Conservation (phyloP, 2,888 invertebrate species). For the Pyrgus malvae region DNA sequence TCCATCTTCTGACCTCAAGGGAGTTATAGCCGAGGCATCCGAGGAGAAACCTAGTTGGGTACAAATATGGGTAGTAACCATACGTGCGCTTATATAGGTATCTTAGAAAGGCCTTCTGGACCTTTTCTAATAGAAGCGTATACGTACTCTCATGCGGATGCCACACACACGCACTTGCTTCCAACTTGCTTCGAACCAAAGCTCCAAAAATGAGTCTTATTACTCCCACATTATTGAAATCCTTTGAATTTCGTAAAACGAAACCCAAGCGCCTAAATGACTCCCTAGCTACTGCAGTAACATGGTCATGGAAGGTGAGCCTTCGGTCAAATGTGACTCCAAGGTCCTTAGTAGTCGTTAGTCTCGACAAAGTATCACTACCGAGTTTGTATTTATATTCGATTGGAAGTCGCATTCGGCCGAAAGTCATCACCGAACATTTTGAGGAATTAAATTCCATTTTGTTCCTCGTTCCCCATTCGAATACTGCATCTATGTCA, state of each 20-base stretch:
- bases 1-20: slow-evolving; percentile 6
- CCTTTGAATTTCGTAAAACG: slow-evolving; percentile 1
- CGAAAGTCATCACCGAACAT: slow-evolving; percentile 15
- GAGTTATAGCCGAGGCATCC: slow-evolving; percentile 18
- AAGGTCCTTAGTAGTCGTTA: background rate
- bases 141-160: background rate
- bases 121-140: background rate
- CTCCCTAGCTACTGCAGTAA: background rate
- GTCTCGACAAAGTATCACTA: background rate
- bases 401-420: slow-evolving; percentile 12
- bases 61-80: slow-evolving; percentile 15
- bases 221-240: background rate
- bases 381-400: background rate
- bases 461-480: slow-evolving; percentile 4
- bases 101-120: slow-evolving; percentile 6
- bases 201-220: slow-evolving; percentile 1
- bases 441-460: slow-evolving; percentile 12
- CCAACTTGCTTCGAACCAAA: slow-evolving; percentile 1
- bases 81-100: slow-evolving; percentile 5
- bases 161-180: slow-evolving; percentile 6
- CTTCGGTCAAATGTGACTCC: slow-evolving; percentile 5
- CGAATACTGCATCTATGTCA: slow-evolving; percentile 3
- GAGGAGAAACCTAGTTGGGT: slow-evolving; percentile 19
- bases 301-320: no score
- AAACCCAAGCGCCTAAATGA: slow-evolving; percentile 3